These are phyloP conservation scores for Sardina pilchardus DNA, from an alignment of 2,113 vertebrate species.

Conservation along the genomic window DNA sequence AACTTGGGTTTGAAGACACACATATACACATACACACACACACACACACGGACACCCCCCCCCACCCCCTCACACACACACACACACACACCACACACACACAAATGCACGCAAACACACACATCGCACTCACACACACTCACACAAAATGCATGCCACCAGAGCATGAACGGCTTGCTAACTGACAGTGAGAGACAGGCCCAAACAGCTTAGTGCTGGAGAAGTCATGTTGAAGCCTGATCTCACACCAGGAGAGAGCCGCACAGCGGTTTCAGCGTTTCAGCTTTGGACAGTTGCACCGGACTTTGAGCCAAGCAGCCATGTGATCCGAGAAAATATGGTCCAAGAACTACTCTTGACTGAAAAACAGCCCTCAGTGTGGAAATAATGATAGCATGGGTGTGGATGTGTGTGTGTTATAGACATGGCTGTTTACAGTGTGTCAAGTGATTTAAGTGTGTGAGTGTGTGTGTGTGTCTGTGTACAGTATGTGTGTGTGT, in stretches of 20 bases:
- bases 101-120: background rate
- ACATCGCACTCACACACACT: background rate
- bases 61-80: background rate
- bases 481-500: background rate
- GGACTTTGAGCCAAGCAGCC: background rate
- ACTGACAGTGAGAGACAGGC: background rate
- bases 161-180: background rate
- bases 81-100: background rate
- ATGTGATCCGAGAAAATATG: background rate
- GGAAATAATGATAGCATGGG: background rate
- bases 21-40: background rate
- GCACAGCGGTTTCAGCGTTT: background rate
- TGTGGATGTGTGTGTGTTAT: background rate
- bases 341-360: background rate
- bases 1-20: constrained; percentile 3
- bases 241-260: background rate
- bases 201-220: background rate
- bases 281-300: background rate
- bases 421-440: background rate
- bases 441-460: background rate
- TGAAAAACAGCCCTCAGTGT: background rate
- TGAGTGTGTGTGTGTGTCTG: background rate
- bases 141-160: background rate
- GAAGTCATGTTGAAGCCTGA: background rate
- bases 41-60: background rate